Percentiles rank a stretch among this genome's conserved stretches.
These are phyloP conservation scores for Rhaphigaster nebulosa DNA, from an alignment of 2,888 invertebrate species.

Conservation along the genomic window DNA sequence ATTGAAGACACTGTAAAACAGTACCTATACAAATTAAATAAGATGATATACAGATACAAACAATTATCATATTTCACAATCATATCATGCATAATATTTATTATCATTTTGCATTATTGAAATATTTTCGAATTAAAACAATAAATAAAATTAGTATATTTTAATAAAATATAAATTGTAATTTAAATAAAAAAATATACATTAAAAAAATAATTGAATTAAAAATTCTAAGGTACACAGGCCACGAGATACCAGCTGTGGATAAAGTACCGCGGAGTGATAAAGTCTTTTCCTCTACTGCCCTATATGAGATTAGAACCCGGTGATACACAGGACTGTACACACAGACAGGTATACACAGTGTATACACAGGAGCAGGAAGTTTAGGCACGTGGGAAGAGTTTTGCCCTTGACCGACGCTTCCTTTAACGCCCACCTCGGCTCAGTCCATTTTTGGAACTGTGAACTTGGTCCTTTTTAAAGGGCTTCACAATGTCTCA, in stretches of 20 bases:
- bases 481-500: not conserved
- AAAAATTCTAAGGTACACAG: too few species aligned
- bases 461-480: slow-evolving; percentile 8
- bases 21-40: too few species aligned
- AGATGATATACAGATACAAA: too few species aligned
- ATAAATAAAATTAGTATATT: too few species aligned
- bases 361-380: slow-evolving; percentile 26
- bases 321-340: not conserved
- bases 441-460: slow-evolving; percentile 4
- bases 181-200: too few species aligned
- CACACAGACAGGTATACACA: not conserved
- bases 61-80: too few species aligned
- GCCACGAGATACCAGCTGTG: not conserved
- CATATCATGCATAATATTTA: too few species aligned
- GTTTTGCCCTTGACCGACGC: slow-evolving; percentile 7
- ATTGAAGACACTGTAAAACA: too few species aligned
- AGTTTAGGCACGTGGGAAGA: slow-evolving; percentile 33
- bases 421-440: slow-evolving; percentile 24
- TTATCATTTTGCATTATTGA: too few species aligned
- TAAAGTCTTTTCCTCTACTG: not conserved
- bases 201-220: too few species aligned
- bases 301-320: not conserved
- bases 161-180: too few species aligned
- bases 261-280: not conserved
- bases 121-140: too few species aligned